Evolutionary conservation across 2,888 invertebrate species (phyloP).

Genomic region (Pandemis corylana): DNA sequence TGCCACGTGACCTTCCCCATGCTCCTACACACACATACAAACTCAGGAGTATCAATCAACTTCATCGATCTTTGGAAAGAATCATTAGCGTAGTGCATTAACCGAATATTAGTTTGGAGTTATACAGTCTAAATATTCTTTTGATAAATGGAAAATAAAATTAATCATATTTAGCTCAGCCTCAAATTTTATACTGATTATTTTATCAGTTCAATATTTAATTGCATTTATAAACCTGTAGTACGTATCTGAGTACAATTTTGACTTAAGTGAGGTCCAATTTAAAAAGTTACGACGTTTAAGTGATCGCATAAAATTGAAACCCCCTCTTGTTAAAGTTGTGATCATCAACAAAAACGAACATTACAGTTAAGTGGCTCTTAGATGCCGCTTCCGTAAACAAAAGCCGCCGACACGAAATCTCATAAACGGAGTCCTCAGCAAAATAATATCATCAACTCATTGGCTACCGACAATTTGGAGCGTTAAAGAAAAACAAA

Average conservation of each 20-base stretch:
- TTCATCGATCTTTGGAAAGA: conserved; percentile 73
- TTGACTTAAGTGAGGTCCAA: not conserved
- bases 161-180: not conserved
- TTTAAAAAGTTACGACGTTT: not conserved
- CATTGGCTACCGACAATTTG: conserved; percentile 73
- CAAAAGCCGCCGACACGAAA: conserved; percentile 46
- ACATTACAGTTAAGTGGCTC: conserved; percentile 49
- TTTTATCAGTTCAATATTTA: not conserved
- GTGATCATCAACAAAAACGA: conserved; percentile 41
- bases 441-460: conserved; percentile 71
- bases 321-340: conserved; percentile 11
- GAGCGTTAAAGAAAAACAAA: conserved; percentile 74
- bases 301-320: conserved; percentile 9
- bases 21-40: conserved; percentile 61
- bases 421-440: conserved; percentile 53
- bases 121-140: conserved; percentile 5
- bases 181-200: not conserved
- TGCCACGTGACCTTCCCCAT: conserved; percentile 72
- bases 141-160: not conserved
- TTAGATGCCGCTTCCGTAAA: conserved; percentile 58
- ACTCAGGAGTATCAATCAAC: conserved; percentile 63
- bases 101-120: conserved; percentile 9
- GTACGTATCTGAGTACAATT: not conserved
- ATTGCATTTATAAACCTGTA: not conserved
- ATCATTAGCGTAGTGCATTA: conserved; percentile 51